These are phyloP conservation scores for Eurypyga helias DNA, from an alignment of 2,113 vertebrate species.

Conservation along the genomic window DNA sequence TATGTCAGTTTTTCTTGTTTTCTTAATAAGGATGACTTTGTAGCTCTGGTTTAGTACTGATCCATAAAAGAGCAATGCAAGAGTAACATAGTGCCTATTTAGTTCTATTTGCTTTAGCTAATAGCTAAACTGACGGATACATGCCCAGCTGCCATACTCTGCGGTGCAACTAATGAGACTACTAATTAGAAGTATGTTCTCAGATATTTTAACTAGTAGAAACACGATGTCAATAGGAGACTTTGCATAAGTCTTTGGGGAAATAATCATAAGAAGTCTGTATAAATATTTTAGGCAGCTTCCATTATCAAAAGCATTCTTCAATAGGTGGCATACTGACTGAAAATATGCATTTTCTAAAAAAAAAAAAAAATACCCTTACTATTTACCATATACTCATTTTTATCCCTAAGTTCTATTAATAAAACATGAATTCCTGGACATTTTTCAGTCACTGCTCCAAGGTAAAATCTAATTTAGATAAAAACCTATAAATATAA, in stretches of 20 bases:
- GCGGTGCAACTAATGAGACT: background rate
- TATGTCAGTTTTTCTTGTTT: background rate
- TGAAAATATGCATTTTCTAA: background rate
- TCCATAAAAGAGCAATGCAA: background rate
- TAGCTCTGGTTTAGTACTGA: background rate
- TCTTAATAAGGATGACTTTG: background rate
- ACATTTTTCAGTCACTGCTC: background rate
- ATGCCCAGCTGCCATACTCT: background rate
- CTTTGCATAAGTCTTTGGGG: background rate
- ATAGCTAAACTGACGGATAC: background rate
- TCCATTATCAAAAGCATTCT: background rate
- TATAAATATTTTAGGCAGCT: background rate
- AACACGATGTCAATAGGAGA: background rate
- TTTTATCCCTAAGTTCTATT: background rate
- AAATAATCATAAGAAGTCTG: background rate
- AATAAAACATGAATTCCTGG: background rate
- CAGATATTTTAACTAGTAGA: background rate
- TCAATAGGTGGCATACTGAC: background rate
- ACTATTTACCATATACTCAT: background rate
- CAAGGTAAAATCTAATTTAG: conserved; percentile 9
- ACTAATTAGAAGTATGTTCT: background rate
- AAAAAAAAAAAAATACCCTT: background rate
- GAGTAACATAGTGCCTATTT: background rate
- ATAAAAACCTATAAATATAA: background rate
- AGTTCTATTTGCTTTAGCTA: background rate